Evolutionary conservation across 2,113 vertebrate species (phyloP).

Genomic region (Aphelocoma coerulescens): DNA sequence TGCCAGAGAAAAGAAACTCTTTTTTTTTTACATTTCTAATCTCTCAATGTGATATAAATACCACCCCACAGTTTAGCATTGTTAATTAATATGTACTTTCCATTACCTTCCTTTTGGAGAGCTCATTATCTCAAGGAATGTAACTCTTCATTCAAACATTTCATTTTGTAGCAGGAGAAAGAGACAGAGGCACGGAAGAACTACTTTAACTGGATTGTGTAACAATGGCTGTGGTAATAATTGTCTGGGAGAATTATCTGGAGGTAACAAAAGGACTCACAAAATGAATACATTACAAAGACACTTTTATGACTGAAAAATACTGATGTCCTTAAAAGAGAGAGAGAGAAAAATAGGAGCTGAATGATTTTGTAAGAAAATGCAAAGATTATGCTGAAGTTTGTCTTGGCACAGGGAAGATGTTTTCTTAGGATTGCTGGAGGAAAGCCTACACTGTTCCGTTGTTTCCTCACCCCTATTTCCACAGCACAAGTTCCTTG

Average conservation of each 20-base stretch:
- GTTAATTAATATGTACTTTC: constrained; percentile 52
- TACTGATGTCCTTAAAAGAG: constrained; percentile 14
- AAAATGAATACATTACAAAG: constrained; percentile 43
- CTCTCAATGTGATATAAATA: constrained; percentile 9
- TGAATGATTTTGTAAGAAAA: background rate
- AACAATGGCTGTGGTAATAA: constrained; percentile 41
- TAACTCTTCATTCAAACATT: constrained; percentile 52
- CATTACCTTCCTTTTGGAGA: constrained; percentile 34
- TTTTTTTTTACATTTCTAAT: background rate
- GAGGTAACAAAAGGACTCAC: constrained; percentile 50
- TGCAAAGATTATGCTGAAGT: background rate
- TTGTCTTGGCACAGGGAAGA: background rate
- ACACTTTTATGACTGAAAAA: constrained; percentile 45
- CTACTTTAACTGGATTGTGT: constrained; percentile 40
- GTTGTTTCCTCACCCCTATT: background rate
- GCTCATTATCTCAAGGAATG: constrained; percentile 34
- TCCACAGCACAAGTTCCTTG: background rate
- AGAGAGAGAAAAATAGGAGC: background rate
- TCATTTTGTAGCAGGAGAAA: constrained; percentile 4
- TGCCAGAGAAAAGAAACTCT: background rate
- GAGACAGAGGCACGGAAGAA: background rate
- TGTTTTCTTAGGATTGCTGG: background rate
- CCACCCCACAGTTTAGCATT: background rate
- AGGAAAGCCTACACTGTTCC: background rate
- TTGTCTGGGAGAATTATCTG: constrained; percentile 49